Base-by-base conservation (phyloP, 2,888 invertebrate species). In the Pseudococcus longispinus region DNA sequence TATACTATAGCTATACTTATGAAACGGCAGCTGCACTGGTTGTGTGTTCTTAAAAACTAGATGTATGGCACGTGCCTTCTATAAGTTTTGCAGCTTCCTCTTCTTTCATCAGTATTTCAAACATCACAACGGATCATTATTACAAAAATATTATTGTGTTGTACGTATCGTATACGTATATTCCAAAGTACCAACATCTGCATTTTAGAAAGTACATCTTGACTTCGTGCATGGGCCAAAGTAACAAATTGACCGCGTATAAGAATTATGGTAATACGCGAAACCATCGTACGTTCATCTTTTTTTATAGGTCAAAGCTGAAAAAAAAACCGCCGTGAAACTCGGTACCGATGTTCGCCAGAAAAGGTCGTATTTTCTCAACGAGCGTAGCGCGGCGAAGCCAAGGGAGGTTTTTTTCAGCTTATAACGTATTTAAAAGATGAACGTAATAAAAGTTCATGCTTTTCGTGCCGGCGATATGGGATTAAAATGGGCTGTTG, bases 401-500 rank as follows among this genome's bases (percentile, higher is more conserved):
- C 23, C 60, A 8, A 8, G 60, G 60, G 23, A 60, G 13, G 13
- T 23, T 55, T 70, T 5, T 8, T 29, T 15, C 5, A 18, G 23
- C 20, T 74, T 74, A n/a, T 32, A 74, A 74, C 74, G 74, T 32
- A 37, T 42, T 32, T 37, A 32, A 42, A 80, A 80, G 77, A 80
- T 80, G 42, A 80, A 80, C 77, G 77, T 42, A 20, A 42, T 42
- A 42, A 80, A 80, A 80, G 77, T 80, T 80, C 32, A 80, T 42
- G 77, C 42, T 80, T 80, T 80, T 20, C 42, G 77, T 37, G 77
- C 20, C 20, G 20, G 20, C 15, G 23, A 80, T 37, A 42, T 80
- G 77, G 77, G 77, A 80, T 80, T 80, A 77, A 51, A 46, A 80
- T 77, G 86, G 32, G 32, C 37, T 80, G 86, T 86, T 86, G 86